These are phyloP conservation scores for Oryzias celebensis DNA, from an alignment of 2,113 vertebrate species.

Conservation along the genomic window DNA sequence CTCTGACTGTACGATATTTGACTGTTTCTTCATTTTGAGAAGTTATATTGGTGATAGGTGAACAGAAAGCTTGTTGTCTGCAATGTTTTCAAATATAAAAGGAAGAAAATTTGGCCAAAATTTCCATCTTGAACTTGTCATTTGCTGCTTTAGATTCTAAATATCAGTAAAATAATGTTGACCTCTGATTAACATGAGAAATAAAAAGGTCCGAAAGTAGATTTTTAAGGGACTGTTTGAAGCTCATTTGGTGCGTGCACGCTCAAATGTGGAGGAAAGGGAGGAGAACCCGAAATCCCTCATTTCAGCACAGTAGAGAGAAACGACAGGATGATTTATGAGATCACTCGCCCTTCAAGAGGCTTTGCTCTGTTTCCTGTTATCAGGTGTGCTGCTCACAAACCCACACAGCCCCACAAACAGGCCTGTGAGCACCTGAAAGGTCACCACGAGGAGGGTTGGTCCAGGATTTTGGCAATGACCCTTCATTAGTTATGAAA, in stretches of 20 bases:
- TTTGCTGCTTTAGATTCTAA: no score
- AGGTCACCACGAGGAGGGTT: constrained; percentile 65
- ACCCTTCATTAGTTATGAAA: constrained; percentile 59
- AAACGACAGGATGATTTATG: constrained; percentile 65
- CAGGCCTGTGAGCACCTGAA: constrained; percentile 40
- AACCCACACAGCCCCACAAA: constrained; percentile 30
- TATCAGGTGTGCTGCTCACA: constrained; percentile 47
- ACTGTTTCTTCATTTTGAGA: no score
- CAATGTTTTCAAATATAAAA: not conserved
- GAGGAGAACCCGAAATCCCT: constrained; percentile 61
- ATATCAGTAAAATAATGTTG: no score
- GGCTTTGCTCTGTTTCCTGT: constrained; percentile 47
- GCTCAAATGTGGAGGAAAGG: constrained; percentile 13
- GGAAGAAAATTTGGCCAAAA: not conserved
- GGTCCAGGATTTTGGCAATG: constrained; percentile 54
- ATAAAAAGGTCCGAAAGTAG: no score
- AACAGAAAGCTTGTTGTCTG: not conserved
- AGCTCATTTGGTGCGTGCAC: not conserved
- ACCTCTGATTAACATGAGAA: no score
- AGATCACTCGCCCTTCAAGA: constrained; percentile 69
- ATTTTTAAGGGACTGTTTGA: no score
- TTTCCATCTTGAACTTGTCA: accelerated
- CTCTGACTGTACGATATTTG: no score
- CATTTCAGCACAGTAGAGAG: constrained; percentile 49
- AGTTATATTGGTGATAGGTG: no score